Evolutionary conservation across 2,888 invertebrate genomes (phyloP), one percentile per base, ranked within the genome.

Genomic region (Bombyx huttoni): DNA sequence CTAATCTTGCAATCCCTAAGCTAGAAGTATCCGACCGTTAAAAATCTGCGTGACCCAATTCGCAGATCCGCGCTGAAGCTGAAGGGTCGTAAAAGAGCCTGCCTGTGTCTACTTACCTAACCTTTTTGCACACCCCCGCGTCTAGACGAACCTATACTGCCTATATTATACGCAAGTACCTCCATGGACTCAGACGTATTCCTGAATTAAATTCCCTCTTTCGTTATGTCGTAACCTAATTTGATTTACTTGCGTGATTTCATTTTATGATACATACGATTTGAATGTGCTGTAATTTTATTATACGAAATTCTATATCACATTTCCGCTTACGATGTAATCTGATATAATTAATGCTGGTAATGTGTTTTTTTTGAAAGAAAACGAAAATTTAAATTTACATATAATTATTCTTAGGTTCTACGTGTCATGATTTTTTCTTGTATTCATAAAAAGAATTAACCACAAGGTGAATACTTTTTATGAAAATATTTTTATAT

Each of bases 81-180:
- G 60, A 64, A 64, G 64, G 68, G 62, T 64, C 64, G 55, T 61
- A 57, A 68, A 65, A 64, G 65, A 64, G 55, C 59, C 55, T 57
- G 34, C 13, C 55, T 55, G 14, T 51, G 47, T 50, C 35, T 47
- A 53, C 34, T 52, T 51, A 59, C 62, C 61, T 65, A 68, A 70
- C 68, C 72, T 67, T 66, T 72, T 69, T 60, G 60, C 58, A 61
- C 65, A 65, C 81, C 80, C 75, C 72, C 78, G 73, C 75, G 79
- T 81, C 80, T 81, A 81, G 79, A 80, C 78, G 60, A 56, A 54
- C 54, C 55, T 54, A 40, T 40, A 40, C 40, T 10, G 12, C 12
- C 2, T 40, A 24, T 24, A 24, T 5, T 24, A 24, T 24, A 24
- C 24, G 24, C 5, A 24, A 55, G 59, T 57, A 62, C 63, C n/a